Evolutionary conservation across 2,797 vertebrate genomes (phyloP).

Genomic region (Avahi laniger): DNA sequence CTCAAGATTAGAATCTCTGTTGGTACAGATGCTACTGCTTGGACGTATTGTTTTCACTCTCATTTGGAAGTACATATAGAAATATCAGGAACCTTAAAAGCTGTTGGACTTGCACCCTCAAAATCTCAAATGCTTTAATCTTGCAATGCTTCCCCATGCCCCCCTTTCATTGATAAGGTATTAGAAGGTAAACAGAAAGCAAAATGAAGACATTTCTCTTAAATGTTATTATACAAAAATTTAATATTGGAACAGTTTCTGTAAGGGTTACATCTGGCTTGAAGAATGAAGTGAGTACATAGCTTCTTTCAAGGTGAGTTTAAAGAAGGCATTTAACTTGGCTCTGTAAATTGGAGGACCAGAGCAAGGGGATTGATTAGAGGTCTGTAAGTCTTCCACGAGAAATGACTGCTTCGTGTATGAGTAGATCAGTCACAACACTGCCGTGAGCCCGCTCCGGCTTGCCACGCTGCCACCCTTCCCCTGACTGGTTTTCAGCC

Average conservation of each 20-base stretch:
- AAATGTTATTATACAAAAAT: not conserved
- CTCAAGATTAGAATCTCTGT: not conserved
- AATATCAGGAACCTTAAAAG: not conserved
- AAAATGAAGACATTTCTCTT: not conserved
- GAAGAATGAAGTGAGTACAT: not conserved
- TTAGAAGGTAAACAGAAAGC: not conserved
- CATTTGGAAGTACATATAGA: not conserved
- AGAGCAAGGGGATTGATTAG: not conserved
- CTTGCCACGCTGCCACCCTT: rapidly evolving
- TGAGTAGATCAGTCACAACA: not conserved
- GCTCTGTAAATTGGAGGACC: not conserved
- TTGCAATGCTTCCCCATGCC: not conserved
- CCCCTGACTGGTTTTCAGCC: not conserved
- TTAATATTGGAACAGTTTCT: not conserved
- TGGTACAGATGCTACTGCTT: not conserved
- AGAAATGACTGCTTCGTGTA: not conserved
- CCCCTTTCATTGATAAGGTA: not conserved
- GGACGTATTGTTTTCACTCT: not conserved
- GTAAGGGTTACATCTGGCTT: not conserved
- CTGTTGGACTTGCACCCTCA: not conserved
- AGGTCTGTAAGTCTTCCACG: not conserved
- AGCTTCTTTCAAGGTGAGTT: not conserved
- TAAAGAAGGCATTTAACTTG: not conserved
- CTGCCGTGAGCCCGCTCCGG: rapidly evolving
- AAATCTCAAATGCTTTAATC: not conserved